Percentiles rank a stretch among this genome's conserved stretches.
These are phyloP conservation scores for Emberiza fucata DNA, from an alignment of 2,113 vertebrate species.

Conservation along the genomic window DNA sequence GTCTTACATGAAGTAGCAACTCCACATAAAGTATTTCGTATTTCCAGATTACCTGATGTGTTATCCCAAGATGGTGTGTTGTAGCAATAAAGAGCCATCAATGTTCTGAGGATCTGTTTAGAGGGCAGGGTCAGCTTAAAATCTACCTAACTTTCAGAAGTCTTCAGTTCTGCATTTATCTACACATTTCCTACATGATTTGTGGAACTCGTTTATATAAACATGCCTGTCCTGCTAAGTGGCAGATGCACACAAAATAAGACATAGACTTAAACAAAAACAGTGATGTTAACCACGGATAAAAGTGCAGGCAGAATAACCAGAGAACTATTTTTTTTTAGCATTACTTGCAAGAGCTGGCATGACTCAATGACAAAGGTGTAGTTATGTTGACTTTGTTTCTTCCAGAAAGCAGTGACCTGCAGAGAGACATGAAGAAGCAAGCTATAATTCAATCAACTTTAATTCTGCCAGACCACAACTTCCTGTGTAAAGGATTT, in stretches of 20 bases:
- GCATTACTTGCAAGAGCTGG: neutral
- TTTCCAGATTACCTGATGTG: neutral
- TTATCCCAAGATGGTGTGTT: neutral
- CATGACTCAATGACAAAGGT: neutral
- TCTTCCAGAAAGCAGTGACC: neutral
- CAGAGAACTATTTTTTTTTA: neutral
- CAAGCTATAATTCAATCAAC: neutral
- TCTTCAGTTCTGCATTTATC: neutral
- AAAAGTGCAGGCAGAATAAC: neutral
- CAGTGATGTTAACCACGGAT: neutral
- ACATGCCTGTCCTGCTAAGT: neutral
- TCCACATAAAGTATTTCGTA: neutral
- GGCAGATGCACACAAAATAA: neutral
- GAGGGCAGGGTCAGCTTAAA: slow-evolving; percentile 4
- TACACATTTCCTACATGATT: neutral
- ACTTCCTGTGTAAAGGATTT: neutral
- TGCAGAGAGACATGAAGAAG: neutral
- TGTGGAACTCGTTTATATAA: neutral
- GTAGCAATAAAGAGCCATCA: neutral
- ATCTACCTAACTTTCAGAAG: neutral
- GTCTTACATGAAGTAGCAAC: neutral
- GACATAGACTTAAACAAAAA: neutral
- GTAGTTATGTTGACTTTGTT: neutral
- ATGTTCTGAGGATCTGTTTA: neutral
- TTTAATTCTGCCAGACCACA: neutral